Percentiles rank a stretch among this genome's conserved stretches.
These are phyloP conservation scores for Chirona hameri DNA, from an alignment of 2,888 invertebrate genomes.

Conservation along the genomic window DNA sequence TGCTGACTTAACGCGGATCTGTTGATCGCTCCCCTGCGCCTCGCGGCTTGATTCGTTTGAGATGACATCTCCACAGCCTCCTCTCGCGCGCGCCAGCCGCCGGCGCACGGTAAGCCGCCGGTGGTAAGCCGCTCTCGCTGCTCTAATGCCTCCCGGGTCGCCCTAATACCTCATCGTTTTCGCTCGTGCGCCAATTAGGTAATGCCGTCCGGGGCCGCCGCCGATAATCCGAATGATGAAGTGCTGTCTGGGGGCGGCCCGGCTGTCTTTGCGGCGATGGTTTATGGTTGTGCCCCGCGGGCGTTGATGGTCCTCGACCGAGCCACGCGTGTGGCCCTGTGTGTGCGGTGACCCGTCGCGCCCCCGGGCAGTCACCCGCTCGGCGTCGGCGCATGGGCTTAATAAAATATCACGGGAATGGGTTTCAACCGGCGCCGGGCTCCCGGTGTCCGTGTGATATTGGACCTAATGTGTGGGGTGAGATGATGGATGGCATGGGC, in stretches of 20 bases:
- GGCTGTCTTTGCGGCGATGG: background rate
- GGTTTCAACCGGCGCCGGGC: no score
- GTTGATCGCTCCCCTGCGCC: no score
- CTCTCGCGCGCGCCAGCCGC: background rate
- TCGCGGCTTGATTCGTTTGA: no score
- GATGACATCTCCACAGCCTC: no score
- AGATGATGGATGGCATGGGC: no score
- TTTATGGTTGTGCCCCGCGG: background rate
- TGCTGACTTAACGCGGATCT: no score
- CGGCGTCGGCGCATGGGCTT: no score
- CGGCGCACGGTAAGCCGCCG: background rate
- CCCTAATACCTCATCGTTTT: background rate
- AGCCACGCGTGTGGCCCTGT: background rate
- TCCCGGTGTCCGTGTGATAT: no score
- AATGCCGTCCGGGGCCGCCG: background rate
- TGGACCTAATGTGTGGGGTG: no score
- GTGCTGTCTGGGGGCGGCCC: background rate
- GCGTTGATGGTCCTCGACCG: background rate
- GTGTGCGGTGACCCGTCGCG: background rate
- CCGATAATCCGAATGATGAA: background rate
- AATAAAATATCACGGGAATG: no score
- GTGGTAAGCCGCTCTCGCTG: background rate
- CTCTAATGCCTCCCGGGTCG: background rate
- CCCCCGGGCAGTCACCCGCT: no score
- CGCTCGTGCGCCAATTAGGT: constrained; percentile 6